Evolutionary conservation across 2,113 vertebrate species (phyloP), one percentile per base, ranked within the genome.

Genomic region (Silurus asotus): DNA sequence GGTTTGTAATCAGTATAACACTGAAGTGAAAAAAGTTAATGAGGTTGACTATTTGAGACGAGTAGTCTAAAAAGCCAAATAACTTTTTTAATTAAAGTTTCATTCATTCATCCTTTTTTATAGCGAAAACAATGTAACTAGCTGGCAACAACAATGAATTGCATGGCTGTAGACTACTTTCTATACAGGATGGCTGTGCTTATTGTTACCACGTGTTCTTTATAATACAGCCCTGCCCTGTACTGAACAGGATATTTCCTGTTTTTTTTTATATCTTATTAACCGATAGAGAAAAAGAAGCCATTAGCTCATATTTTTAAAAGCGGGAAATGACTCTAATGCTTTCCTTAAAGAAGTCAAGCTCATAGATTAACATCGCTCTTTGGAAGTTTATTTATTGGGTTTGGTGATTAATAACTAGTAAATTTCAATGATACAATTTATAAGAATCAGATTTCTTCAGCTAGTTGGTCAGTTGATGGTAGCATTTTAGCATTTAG

Each of bases 1-100:
- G 96, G 97, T 97, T 64, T 91, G 94, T 86, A n/a, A 70, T 20
- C 87, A 23, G 19, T 51, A n/a, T 53, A 25, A 53, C 74, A 76
- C 49, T 6, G 48, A 19, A 45, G 10, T 37, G 67, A 45, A 4
- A 10, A 10, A 4, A 45, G 17, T 72, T 48, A 37, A 37, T 37
- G 37, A 37, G 37, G 37, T 37, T 37, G 6, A 19, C 69, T 48
- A 23, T 76, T n/a, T n/a, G 15, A 72, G 69, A 72, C 37, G 19
- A 48, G 17, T 19, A 45, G 28, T 5, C 4, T n/a, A 37, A 37
- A 37, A 37, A 37, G 37, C 2, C 37, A 59, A 59, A 59, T 59
- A 58, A 58, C 17, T 5, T 59, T 8, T 59, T 23, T 62, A 9
- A 23, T 62, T 62, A 20, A 8, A 23, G 20, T 3, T 62, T 6